Percentiles rank a stretch among this genome's conserved stretches.
Evolutionary conservation across 2,797 vertebrate species (phyloP).

Genomic region (Pangasius mekongensis): DNA sequence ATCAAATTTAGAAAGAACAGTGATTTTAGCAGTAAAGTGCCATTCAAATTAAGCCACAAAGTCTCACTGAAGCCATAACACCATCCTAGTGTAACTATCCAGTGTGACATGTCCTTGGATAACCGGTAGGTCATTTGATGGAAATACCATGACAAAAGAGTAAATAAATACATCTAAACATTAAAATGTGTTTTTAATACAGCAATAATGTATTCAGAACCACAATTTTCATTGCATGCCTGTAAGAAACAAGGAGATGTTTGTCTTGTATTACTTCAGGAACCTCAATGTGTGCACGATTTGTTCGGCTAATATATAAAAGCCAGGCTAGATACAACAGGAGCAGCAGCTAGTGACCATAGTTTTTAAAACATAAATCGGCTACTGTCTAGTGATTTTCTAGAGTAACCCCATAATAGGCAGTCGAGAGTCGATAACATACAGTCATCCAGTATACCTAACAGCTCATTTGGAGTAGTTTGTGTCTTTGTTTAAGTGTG

Average conservation of each 20-base stretch:
- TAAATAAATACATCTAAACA: not conserved
- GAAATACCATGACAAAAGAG: not conserved
- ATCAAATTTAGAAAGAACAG: not conserved
- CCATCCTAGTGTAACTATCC: not conserved
- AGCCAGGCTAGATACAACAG: not conserved
- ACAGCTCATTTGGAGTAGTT: not conserved
- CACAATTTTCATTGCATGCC: not conserved
- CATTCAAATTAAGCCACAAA: not conserved
- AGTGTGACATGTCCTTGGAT: not conserved
- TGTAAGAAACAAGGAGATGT: not conserved
- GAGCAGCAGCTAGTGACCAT: not conserved
- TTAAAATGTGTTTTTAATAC: not conserved
- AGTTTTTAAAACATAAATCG: not conserved
- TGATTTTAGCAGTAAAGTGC: not conserved
- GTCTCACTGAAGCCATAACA: not conserved
- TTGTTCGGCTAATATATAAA: not conserved
- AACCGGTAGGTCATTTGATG: not conserved
- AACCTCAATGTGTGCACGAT: not conserved
- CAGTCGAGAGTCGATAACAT: not conserved
- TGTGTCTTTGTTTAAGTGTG: not conserved
- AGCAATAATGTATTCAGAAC: not conserved
- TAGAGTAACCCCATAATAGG: not conserved
- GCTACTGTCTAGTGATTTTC: not conserved
- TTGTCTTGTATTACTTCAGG: not conserved
- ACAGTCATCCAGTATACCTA: not conserved